These are phyloP conservation scores for Liasis olivaceus DNA, from an alignment of 2,797 vertebrate species.

Conservation along the genomic window DNA sequence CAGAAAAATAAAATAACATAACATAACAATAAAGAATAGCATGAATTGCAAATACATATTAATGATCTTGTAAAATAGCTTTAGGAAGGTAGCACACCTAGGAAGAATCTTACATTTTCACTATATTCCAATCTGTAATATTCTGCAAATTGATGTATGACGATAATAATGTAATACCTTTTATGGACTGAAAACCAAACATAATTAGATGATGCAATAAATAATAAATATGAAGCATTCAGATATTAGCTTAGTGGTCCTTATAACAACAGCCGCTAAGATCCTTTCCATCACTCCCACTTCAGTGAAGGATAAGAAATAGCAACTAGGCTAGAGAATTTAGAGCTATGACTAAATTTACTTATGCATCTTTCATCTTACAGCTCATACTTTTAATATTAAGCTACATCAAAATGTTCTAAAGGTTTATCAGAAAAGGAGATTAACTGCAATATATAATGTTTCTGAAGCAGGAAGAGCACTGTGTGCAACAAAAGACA, in stretches of 20 bases:
- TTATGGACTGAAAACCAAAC: not conserved
- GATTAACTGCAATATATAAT: not conserved
- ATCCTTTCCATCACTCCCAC: not conserved
- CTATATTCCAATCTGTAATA: not conserved
- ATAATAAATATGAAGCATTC: not conserved
- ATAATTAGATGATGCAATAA: not conserved
- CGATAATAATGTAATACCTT: not conserved
- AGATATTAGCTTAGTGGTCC: not conserved
- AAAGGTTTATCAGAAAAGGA: not conserved
- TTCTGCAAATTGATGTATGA: not conserved
- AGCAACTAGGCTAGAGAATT: not conserved
- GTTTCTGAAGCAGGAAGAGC: not conserved
- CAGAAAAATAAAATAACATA: conserved; percentile 3
- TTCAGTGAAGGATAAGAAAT: not conserved
- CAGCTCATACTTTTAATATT: not conserved
- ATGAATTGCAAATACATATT: not conserved
- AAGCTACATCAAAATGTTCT: not conserved
- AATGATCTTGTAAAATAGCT: not conserved
- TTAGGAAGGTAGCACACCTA: not conserved
- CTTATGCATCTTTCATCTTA: not conserved
- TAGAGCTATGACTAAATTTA: not conserved
- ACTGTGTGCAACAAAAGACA: not conserved
- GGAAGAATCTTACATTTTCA: not conserved
- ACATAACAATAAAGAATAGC: not conserved
- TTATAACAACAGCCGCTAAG: not conserved